Conservation (phyloP, 2,113 vertebrate genomes). For the Xerus inauris region DNA sequence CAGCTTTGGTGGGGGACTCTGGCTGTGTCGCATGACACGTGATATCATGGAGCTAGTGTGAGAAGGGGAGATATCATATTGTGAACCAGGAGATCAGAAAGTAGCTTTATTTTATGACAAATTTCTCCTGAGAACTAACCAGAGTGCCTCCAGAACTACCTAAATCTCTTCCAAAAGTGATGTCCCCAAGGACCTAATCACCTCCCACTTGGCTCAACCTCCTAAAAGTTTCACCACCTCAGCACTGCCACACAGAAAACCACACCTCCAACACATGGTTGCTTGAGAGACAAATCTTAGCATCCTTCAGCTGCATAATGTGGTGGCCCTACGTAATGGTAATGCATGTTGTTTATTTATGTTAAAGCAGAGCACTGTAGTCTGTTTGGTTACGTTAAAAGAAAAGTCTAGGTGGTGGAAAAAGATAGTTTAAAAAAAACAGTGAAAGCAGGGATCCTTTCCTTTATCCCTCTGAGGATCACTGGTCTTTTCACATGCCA, state of each 20-base stretch:
- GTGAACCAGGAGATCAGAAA: not conserved
- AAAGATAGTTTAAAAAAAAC: not conserved
- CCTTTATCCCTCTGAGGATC: not conserved
- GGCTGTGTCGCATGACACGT: not conserved
- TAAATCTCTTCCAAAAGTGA: not conserved
- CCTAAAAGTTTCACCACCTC: not conserved
- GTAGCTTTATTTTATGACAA: not conserved
- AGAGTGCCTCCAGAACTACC: not conserved
- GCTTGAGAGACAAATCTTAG: not conserved
- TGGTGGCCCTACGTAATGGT: not conserved
- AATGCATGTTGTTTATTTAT: not conserved
- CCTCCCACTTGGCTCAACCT: not conserved
- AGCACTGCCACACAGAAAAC: not conserved
- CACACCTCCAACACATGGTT: too few relatives aligned
- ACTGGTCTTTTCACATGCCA: not conserved
- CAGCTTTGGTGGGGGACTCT: not conserved
- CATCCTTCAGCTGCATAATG: not conserved
- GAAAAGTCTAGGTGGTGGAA: not conserved
- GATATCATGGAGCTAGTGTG: not conserved
- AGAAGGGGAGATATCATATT: not conserved
- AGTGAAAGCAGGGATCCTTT: not conserved
- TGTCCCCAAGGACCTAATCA: not conserved
- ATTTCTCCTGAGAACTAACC: not conserved
- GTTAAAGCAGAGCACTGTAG: not conserved
- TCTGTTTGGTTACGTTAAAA: not conserved